A percentile compares a stretch with the other conserved stretches of the same genome.
Evolutionary conservation across 1,140 invertebrate species (phyloP).

Genomic region (Drosophila pandora): DNA sequence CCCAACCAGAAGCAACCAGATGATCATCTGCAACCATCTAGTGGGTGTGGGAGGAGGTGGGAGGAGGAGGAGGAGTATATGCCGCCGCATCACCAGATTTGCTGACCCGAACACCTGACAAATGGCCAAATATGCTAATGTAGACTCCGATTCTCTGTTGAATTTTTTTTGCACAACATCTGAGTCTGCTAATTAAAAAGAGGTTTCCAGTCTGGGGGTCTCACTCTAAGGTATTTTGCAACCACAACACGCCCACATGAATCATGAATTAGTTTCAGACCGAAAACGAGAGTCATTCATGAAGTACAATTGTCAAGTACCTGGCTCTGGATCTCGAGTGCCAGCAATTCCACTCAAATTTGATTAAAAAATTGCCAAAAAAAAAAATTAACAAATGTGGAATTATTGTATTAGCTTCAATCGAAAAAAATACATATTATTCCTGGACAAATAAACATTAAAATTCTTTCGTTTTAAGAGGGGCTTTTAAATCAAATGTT

Average conservation of each 20-base stretch:
- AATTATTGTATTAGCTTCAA: background rate
- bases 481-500: background rate
- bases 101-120: slow-evolving; percentile 50
- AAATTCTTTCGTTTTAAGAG: background rate
- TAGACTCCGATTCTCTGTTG: slow-evolving; percentile 9
- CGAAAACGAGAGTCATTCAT: slow-evolving; percentile 32
- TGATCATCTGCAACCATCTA: slow-evolving; percentile 15
- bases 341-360: slow-evolving; percentile 1
- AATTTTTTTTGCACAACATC: slow-evolving; percentile 29
- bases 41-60: background rate
- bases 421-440: background rate
- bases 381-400: background rate
- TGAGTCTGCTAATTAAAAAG: slow-evolving; percentile 32
- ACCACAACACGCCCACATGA: slow-evolving; percentile 8
- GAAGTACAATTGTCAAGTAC: slow-evolving; percentile 5
- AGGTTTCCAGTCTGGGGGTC: slow-evolving; percentile 2
- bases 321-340: slow-evolving; percentile 6
- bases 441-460: background rate
- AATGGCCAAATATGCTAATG: slow-evolving; percentile 23
- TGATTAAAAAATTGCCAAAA: background rate
- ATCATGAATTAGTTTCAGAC: slow-evolving; percentile 9
- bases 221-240: slow-evolving; percentile 13
- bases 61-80: background rate
- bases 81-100: slow-evolving; percentile 31
- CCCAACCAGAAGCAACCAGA: slow-evolving; percentile 30